Conservation (phyloP, 1,140 invertebrate species). For the Eriosoma lanigerum region DNA sequence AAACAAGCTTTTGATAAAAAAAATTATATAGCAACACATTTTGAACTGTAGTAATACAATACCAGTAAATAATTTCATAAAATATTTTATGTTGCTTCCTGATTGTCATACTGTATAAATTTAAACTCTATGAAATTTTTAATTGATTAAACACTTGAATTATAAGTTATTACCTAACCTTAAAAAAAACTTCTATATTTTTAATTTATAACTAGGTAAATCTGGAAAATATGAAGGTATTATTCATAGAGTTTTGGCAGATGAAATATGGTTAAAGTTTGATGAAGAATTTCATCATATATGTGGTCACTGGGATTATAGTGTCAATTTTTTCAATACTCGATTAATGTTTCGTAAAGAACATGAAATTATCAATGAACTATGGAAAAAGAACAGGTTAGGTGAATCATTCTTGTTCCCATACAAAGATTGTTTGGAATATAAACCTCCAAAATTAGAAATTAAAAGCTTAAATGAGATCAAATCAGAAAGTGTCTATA, state of each 20-base stretch:
- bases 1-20: too few species aligned
- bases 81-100: too few species aligned
- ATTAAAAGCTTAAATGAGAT: not conserved
- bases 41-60: too few species aligned
- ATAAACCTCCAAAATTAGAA: slow-evolving; percentile 19
- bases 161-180: too few species aligned
- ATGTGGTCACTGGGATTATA: slow-evolving; percentile 70
- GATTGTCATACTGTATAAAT: too few species aligned
- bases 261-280: slow-evolving; percentile 74
- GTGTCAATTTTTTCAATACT: slow-evolving; percentile 62
- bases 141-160: too few species aligned
- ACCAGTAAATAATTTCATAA: too few species aligned
- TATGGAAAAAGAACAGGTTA: slow-evolving; percentile 50
- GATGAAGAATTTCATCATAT: slow-evolving; percentile 68
- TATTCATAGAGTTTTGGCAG: slow-evolving; percentile 71
- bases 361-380: slow-evolving; percentile 60
- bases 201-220: not conserved
- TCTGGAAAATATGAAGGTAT: slow-evolving; percentile 65
- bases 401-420: slow-evolving; percentile 38
- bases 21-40: too few species aligned
- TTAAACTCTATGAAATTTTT: too few species aligned
- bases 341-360: slow-evolving; percentile 60
- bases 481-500: not conserved
- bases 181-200: too few species aligned
- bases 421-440: not conserved